Evolutionary conservation across 2,888 invertebrate genomes (phyloP).

Genomic region (Erebia ligea): DNA sequence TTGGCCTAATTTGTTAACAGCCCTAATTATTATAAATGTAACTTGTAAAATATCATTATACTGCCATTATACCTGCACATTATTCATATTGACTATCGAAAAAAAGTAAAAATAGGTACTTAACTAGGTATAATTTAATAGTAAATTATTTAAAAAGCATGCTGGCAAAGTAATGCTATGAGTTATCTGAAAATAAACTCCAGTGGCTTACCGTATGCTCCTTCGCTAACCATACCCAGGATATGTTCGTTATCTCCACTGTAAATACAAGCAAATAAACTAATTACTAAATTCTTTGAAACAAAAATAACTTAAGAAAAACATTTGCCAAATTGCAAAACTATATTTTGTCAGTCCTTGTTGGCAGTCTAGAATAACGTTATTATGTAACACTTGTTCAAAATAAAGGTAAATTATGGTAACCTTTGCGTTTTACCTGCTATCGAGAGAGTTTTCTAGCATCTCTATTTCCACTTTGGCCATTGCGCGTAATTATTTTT

Average conservation of each 20-base stretch:
- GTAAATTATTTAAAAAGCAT: background rate
- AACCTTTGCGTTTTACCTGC: slow-evolving; percentile 77
- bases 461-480: slow-evolving; percentile 82
- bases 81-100: background rate
- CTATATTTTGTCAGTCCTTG: slow-evolving; percentile 71
- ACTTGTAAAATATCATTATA: background rate
- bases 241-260: slow-evolving; percentile 74
- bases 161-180: background rate
- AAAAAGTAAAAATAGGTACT: slow-evolving; percentile 45
- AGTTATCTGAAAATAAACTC: slow-evolving; percentile 31
- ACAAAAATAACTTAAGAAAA: slow-evolving; percentile 44
- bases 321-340: slow-evolving; percentile 70
- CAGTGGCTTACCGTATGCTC: slow-evolving; percentile 64
- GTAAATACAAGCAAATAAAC: slow-evolving; percentile 51
- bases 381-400: slow-evolving; percentile 68
- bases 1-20: slow-evolving; percentile 44
- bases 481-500: slow-evolving; percentile 84
- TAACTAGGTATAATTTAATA: background rate
- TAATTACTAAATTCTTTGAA: slow-evolving; percentile 45
- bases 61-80: background rate
- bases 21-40: slow-evolving; percentile 19
- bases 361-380: slow-evolving; percentile 50
- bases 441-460: slow-evolving; percentile 84
- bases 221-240: slow-evolving; percentile 75
- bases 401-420: slow-evolving; percentile 39